phyloP scores from a whole-genome alignment of 2,797 vertebrate species.

The Lagocephalus sceleratus region DNA sequence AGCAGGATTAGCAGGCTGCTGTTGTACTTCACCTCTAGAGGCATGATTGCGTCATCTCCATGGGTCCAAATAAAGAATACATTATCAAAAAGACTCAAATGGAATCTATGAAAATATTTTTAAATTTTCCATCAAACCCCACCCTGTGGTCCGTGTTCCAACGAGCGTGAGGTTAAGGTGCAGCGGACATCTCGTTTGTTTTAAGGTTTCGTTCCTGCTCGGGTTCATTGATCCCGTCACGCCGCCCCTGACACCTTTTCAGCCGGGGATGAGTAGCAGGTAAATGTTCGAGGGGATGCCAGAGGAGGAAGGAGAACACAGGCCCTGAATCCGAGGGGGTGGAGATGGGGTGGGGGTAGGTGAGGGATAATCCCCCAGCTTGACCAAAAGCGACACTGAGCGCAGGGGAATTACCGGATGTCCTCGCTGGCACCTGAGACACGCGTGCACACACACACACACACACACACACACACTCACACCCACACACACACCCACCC shows the following conservation, averaged over 20 bases:
- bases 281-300: background rate
- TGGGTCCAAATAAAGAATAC: background rate
- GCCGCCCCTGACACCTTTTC: conserved; percentile 9
- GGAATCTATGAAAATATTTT: no score
- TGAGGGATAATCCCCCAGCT: conserved; percentile 58
- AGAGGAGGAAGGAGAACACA: conserved; percentile 8
- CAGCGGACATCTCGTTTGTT: conserved; percentile 21
- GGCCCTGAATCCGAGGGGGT: conserved; percentile 16
- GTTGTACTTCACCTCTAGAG: no score
- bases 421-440: conserved; percentile 56
- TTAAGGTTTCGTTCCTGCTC: conserved; percentile 18
- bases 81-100: conserved; percentile 1
- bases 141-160: no score
- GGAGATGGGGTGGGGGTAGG: conserved; percentile 22
- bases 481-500: conserved; percentile 6
- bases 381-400: conserved; percentile 51
- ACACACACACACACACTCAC: conserved; percentile 16
- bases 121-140: no score
- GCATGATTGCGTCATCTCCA: no score
- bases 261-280: conserved; percentile 1
- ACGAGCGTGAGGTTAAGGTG: no score
- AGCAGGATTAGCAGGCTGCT: conserved; percentile 12
- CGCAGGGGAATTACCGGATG: conserved; percentile 55
- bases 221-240: conserved; percentile 38
- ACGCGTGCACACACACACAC: background rate